Evolutionary conservation across 37 sponge, comb jelly and placozoan genomes (phyloP), one percentile per base, ranked within the genome.

Genomic region (Aphrocallistes beatrix): DNA sequence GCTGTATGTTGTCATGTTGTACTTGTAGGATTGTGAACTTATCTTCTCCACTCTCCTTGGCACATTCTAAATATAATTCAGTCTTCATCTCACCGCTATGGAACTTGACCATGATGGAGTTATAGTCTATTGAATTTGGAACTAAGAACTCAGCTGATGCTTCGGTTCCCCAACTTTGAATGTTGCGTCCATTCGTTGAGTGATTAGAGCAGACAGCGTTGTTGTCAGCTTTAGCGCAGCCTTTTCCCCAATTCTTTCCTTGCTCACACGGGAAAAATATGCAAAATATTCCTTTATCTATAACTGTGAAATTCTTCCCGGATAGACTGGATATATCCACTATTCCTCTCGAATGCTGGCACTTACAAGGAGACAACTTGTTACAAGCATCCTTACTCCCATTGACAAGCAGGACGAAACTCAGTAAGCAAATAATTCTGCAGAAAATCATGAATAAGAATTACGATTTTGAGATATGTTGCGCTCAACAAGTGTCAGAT

Each of bases 271-370:
- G 75, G 21, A 60, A 60, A 60, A 25, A 60, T 6, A 19, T 3
- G 75, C 3, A 60, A 8, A 60, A 32, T 32, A 19, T 3, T 6
- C n/a, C 32, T 6, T 13, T 30, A 25, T 60, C n/a, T 60, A 13
- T 60, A 13, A 28, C 34, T 25, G 75, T 19, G 21, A 60, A 60
- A 19, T 32, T 30, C n/a, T 60, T 19, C 3, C 32, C 8, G 3
- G 75, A 60, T 25, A 60, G 10, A 28, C 75, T 60, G 10, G 75
- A 60, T 6, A 60, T 19, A 60, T 60, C 75, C 10, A 60, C 75
- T 25, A 60, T 60, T 8, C 75, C 75, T 60, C n/a, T 60, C 3
- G 75, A 60, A 60, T 60, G 75, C 21, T 60, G 75, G 75, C 75
- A 60, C n/a, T 60, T 60, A 60, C 75, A 60, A 60, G 10, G 10